phyloP scores from a whole-genome alignment of 2,113 vertebrate genomes.

The Pagrus major region DNA sequence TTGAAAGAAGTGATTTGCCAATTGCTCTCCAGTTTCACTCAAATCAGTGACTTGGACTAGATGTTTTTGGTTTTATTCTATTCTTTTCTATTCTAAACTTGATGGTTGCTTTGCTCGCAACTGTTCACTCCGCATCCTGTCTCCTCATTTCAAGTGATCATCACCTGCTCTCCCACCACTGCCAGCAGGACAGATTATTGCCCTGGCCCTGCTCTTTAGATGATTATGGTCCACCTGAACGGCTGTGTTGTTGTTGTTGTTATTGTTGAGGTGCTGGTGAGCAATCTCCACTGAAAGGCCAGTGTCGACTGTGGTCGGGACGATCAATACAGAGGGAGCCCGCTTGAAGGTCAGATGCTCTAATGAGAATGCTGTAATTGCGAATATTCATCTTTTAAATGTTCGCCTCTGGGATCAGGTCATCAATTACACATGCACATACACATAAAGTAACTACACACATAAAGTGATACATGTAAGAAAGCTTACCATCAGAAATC shows the following conservation, averaged over 20 bases:
- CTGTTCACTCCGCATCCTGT: background rate
- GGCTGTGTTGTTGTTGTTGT: conserved; percentile 53
- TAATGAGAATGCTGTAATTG: conserved; percentile 82
- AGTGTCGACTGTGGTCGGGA: conserved; percentile 54
- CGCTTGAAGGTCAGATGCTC: conserved; percentile 81
- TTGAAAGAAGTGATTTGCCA: background rate
- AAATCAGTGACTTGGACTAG: background rate
- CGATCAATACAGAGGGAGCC: conserved; percentile 76
- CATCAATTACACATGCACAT: conserved; percentile 69
- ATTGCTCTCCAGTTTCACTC: background rate
- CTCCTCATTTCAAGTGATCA: conserved; percentile 11
- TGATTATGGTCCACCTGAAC: conserved; percentile 56
- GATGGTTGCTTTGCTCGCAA: background rate
- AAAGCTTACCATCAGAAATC: background rate
- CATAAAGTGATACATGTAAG: background rate
- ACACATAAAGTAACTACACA: background rate
- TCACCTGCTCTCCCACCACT: conserved; percentile 3
- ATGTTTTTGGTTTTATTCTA: background rate
- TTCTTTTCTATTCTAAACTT: background rate
- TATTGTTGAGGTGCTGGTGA: conserved; percentile 56
- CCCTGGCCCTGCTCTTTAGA: conserved; percentile 52
- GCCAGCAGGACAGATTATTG: conserved; percentile 42
- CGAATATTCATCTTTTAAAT: conserved; percentile 83
- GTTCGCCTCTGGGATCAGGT: conserved; percentile 63
- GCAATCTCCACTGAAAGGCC: conserved; percentile 77